phyloP scores from a whole-genome alignment of 2,888 invertebrate species.

The Zaprionus lineosus region DNA sequence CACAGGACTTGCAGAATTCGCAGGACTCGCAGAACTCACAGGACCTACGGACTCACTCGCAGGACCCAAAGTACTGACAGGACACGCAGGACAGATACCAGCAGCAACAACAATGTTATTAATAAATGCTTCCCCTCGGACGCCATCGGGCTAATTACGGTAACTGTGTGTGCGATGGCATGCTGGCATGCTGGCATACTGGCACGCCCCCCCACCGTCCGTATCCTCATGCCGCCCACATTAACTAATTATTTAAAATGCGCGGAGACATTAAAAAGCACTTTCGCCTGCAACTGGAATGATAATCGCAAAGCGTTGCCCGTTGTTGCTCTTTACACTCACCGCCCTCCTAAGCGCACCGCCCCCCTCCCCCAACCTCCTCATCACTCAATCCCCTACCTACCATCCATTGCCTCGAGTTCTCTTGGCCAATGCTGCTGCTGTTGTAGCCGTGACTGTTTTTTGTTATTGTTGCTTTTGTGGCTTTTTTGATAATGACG shows the following conservation, averaged over 20 bases:
- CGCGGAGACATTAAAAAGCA: constrained; percentile 75
- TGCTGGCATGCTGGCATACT: no score
- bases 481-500: constrained; percentile 65
- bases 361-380: neutral
- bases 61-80: no score
- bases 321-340: constrained; percentile 6
- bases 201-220: no score
- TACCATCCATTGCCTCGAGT: neutral
- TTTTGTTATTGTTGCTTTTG: constrained; percentile 23
- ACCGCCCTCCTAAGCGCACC: neutral
- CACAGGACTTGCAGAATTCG: no score
- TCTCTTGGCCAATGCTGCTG: constrained; percentile 4
- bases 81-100: neutral
- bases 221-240: constrained; percentile 37
- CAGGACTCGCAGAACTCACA: no score
- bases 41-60: no score
- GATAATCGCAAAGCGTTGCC: constrained; percentile 63
- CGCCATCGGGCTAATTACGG: constrained; percentile 55
- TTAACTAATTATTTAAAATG: constrained; percentile 77
- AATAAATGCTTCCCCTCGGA: constrained; percentile 53
- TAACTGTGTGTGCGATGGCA: constrained; percentile 13
- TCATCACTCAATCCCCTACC: neutral
- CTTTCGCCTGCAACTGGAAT: constrained; percentile 60
- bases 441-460: constrained; percentile 14
- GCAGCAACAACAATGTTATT: constrained; percentile 19